phyloP scores from a whole-genome alignment of 2,113 vertebrate species.

The Epinephelus moara region DNA sequence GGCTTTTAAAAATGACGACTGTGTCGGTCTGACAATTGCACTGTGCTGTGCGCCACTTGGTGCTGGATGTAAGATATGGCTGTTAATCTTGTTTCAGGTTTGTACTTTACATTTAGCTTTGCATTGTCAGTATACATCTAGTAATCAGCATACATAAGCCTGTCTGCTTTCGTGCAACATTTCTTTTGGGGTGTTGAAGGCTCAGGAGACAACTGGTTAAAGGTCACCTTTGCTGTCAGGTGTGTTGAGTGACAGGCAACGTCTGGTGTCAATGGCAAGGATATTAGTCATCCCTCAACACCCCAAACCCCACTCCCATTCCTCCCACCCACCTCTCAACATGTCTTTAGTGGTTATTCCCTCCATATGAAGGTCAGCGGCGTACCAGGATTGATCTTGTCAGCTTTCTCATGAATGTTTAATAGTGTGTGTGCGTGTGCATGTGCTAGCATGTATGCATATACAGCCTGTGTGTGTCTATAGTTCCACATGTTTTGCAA shows the following conservation, averaged over 20 bases:
- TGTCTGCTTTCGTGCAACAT: constrained; percentile 8
- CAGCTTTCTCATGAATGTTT: constrained; percentile 44
- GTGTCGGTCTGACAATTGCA: too few species aligned
- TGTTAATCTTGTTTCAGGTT: background rate
- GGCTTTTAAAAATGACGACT: too few species aligned
- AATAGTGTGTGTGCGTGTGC: background rate
- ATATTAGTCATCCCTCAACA: constrained; percentile 49
- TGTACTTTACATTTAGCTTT: constrained; percentile 10
- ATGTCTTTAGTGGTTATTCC: constrained; percentile 35
- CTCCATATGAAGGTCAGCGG: constrained; percentile 50
- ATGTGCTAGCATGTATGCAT: background rate
- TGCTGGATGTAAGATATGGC: too few species aligned
- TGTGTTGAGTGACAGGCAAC: constrained; percentile 32
- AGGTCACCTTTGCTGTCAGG: constrained; percentile 57
- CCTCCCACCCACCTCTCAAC: constrained; percentile 46
- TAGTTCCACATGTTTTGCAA: background rate
- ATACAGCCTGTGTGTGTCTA: background rate
- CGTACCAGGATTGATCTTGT: constrained; percentile 24
- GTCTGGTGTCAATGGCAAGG: constrained; percentile 28
- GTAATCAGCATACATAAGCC: background rate
- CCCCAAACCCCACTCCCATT: background rate
- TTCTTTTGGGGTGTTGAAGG: background rate
- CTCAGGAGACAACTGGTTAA: constrained; percentile 12
- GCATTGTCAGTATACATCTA: background rate
- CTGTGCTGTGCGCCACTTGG: too few species aligned